Evolutionary conservation across 2,888 invertebrate species (phyloP).

Genomic region (Drosophila kambysellisi): DNA sequence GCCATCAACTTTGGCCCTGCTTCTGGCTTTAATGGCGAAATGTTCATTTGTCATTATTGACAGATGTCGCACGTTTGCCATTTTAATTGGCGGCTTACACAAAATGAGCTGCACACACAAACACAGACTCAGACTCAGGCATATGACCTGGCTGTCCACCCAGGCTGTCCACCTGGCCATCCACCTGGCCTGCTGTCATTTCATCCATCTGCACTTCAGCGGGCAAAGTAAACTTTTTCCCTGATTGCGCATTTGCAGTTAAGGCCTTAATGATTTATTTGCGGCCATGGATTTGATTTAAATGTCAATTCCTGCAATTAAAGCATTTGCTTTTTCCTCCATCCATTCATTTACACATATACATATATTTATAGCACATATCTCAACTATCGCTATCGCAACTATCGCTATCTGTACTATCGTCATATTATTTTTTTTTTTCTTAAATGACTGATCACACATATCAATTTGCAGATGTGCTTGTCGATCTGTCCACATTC

Average conservation of each 20-base stretch:
- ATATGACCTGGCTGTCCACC: constrained; percentile 40
- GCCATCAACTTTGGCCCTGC: constrained; percentile 37
- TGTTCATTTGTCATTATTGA: constrained; percentile 81
- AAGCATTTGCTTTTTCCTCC: background rate
- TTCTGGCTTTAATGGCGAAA: constrained; percentile 62
- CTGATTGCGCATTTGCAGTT: constrained; percentile 71
- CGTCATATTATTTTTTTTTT: constrained; percentile 35
- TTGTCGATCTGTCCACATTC: constrained; percentile 85
- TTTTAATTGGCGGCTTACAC: constrained; percentile 80
- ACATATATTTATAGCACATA: constrained; percentile 1
- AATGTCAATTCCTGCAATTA: constrained; percentile 50
- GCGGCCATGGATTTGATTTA: constrained; percentile 68
- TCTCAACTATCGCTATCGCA: background rate
- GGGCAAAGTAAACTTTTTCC: constrained; percentile 57
- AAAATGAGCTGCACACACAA: constrained; percentile 62
- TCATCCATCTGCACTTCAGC: constrained; percentile 32
- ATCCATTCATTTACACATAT: background rate
- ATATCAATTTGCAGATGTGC: constrained; percentile 84
- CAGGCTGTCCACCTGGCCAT: background rate
- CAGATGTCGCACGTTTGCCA: constrained; percentile 78
- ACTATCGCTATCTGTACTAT: constrained; percentile 26
- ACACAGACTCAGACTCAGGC: background rate
- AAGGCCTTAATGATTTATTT: constrained; percentile 79
- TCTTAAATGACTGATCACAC: constrained; percentile 59
- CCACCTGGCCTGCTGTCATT: constrained; percentile 14